These are phyloP conservation scores for Sander lucioperca DNA, from an alignment of 2,113 vertebrate genomes.

Conservation along the genomic window DNA sequence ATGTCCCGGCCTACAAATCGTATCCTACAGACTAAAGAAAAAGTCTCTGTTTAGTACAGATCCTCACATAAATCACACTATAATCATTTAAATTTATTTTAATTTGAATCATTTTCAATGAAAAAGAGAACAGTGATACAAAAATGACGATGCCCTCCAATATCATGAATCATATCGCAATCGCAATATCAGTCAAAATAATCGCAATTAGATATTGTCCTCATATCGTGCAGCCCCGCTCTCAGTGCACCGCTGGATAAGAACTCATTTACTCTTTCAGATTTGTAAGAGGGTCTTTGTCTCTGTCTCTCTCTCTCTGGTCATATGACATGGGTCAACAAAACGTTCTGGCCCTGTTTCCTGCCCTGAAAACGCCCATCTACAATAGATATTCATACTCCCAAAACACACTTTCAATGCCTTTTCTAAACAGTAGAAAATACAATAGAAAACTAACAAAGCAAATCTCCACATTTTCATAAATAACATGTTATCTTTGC, in stretches of 20 bases:
- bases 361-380: slow-evolving; percentile 49
- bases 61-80: too few relatives aligned
- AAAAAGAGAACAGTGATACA: too few relatives aligned
- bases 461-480: background rate
- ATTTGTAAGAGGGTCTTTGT: slow-evolving; percentile 75
- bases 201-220: too few relatives aligned
- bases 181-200: too few relatives aligned
- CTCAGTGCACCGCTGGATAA: slow-evolving; percentile 35
- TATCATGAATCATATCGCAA: too few relatives aligned
- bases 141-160: too few relatives aligned
- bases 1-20: too few relatives aligned
- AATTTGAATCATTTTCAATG: too few relatives aligned
- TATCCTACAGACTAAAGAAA: too few relatives aligned
- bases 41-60: too few relatives aligned
- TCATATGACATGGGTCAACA: slow-evolving; percentile 76
- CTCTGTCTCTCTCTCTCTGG: slow-evolving; percentile 47
- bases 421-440: slow-evolving; percentile 10
- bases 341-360: slow-evolving; percentile 62
- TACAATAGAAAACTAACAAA: slow-evolving; percentile 2
- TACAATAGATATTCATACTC: slow-evolving; percentile 42
- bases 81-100: too few relatives aligned
- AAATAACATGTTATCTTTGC: background rate
- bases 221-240: background rate
- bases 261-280: slow-evolving; percentile 52
- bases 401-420: slow-evolving; percentile 23